Conservation (phyloP, 2,888 invertebrate species). For the Ganaspis brasiliensis region DNA sequence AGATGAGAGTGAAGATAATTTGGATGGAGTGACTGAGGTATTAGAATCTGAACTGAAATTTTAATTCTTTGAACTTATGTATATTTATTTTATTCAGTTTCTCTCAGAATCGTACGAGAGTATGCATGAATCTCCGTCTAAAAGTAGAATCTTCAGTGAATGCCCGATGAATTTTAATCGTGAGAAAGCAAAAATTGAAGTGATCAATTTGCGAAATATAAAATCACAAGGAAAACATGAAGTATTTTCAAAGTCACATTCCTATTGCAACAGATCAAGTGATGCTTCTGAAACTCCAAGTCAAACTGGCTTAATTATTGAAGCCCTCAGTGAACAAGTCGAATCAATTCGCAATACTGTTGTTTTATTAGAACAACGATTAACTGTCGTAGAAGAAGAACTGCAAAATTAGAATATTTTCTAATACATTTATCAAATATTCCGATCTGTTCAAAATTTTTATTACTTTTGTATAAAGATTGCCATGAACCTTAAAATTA, state of each 20-base stretch:
- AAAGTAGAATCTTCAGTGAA: conserved; percentile 53
- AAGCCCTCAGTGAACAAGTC: conserved; percentile 83
- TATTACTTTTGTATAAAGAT: no score
- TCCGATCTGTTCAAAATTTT: no score
- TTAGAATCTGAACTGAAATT: conserved; percentile 43
- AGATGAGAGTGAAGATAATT: conserved; percentile 58
- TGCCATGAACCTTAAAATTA: no score
- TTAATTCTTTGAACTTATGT: conserved; percentile 27
- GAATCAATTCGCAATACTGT: conserved; percentile 83
- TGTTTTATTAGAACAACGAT: conserved; percentile 82
- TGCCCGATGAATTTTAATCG: conserved; percentile 52
- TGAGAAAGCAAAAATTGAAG: conserved; percentile 58
- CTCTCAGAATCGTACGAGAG: conserved; percentile 54
- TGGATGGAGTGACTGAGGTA: conserved; percentile 59
- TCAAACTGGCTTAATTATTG: conserved; percentile 70
- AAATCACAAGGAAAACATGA: conserved; percentile 49
- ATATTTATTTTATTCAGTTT: conserved; percentile 59
- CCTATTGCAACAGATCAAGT: conserved; percentile 25
- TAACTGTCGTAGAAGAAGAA: conserved; percentile 82
- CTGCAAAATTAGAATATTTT: conserved; percentile 62
- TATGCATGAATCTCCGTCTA: conserved; percentile 46
- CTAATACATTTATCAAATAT: neutral
- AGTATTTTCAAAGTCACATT: conserved; percentile 44
- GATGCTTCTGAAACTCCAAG: conserved; percentile 36
- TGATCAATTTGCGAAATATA: conserved; percentile 64